Percentiles rank a stretch among this genome's conserved stretches.
These are phyloP conservation scores for Microctenopoma steveboyesi DNA, from an alignment of 2,797 vertebrate species.

Conservation along the genomic window DNA sequence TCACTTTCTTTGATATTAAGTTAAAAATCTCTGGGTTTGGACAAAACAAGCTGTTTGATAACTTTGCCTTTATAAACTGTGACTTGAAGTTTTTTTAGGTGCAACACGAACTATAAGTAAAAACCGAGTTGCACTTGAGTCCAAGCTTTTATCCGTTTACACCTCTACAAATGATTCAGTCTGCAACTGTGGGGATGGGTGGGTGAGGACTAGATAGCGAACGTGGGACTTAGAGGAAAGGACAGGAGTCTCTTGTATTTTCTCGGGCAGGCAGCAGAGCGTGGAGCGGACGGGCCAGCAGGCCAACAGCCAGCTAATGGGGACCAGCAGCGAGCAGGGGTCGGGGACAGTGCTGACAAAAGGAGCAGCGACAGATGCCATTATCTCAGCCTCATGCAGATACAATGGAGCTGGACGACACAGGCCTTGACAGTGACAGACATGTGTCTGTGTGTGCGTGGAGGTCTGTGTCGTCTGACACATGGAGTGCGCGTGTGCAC, in stretches of 20 bases:
- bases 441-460: constrained; percentile 35
- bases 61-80: neutral
- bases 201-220: constrained; percentile 37
- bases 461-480: constrained; percentile 16
- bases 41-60: neutral
- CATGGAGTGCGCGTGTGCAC: constrained; percentile 50
- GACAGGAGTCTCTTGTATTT: constrained; percentile 75
- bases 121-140: neutral
- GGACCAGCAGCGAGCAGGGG: constrained; percentile 77
- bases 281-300: constrained; percentile 66
- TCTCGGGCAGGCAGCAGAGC: constrained; percentile 77
- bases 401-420: constrained; percentile 74
- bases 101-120: neutral
- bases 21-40: neutral
- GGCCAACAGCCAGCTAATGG: constrained; percentile 83
- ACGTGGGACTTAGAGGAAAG: constrained; percentile 61
- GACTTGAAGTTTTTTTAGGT: neutral
- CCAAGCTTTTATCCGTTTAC: constrained; percentile 6
- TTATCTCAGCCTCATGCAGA: constrained; percentile 83
- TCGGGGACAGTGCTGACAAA: constrained; percentile 75
- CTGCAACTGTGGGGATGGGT: constrained; percentile 31
- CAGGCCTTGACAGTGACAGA: constrained; percentile 62
- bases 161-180: constrained; percentile 28
- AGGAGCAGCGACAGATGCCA: constrained; percentile 83
- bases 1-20: neutral